Evolutionary conservation across 2,113 vertebrate species (phyloP).

Genomic region (Lucifuga dentata): DNA sequence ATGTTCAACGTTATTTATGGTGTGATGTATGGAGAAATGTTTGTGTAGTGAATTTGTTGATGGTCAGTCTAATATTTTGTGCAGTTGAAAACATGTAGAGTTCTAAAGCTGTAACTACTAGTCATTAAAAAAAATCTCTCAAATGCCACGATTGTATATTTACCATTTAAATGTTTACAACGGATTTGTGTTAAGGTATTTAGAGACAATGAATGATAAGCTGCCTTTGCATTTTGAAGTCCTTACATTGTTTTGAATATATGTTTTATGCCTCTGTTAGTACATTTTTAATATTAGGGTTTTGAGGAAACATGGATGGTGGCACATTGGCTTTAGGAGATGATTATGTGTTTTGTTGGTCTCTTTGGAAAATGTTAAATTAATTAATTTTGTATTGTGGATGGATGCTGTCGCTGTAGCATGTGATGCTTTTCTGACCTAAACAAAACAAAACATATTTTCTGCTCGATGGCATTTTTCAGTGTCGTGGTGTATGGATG

Average conservation of each 20-base stretch:
- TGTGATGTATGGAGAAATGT: conserved; percentile 51
- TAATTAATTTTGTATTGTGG: conserved; percentile 41
- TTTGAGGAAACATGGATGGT: conserved; percentile 39
- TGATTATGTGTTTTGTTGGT: conserved; percentile 17
- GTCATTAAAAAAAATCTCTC: not conserved
- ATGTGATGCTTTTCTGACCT: conserved; percentile 32
- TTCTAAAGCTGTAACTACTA: conserved; percentile 23
- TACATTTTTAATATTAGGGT: conserved; percentile 39
- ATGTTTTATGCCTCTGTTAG: conserved; percentile 59
- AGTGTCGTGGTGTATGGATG: conserved; percentile 61
- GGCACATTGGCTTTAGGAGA: not conserved
- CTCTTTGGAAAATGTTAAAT: conserved; percentile 29
- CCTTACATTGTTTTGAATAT: conserved; percentile 20
- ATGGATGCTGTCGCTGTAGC: conserved; percentile 43
- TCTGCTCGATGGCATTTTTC: conserved; percentile 39
- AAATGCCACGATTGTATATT: conserved; percentile 28
- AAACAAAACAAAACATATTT: not conserved
- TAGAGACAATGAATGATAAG: conserved; percentile 34
- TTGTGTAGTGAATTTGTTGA: conserved; percentile 58
- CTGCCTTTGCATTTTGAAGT: conserved; percentile 53
- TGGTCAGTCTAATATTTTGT: conserved; percentile 50
- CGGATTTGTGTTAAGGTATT: conserved; percentile 51
- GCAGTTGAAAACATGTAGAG: conserved; percentile 43
- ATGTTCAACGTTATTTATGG: conserved; percentile 34
- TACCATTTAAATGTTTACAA: conserved; percentile 66